Base-by-base conservation (phyloP, 2,888 invertebrate species). In the Synanthedon formicaeformis region DNA sequence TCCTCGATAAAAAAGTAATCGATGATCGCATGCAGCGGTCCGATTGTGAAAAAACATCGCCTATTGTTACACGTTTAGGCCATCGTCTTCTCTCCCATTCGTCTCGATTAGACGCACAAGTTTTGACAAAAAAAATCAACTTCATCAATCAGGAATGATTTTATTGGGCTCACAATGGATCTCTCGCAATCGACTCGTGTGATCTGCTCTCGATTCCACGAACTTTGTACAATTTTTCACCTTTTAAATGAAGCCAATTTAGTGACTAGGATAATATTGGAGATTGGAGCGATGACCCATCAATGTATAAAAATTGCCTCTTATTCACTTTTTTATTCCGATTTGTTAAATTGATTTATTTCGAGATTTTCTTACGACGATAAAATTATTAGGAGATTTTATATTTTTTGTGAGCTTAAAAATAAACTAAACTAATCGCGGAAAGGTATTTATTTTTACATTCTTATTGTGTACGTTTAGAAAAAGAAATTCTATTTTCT, bases 1-100 rank as follows among this genome's bases (percentile, higher is more conserved):
- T 80, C 70, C 65, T 68, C 66, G 81, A 84, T 83, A 85, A 85
- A 86, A 85, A 86, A 84, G 75, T 85, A 87, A 87, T 86, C 87
- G 85, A 87, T 86, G 86, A 86, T 80, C 84, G 82, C 70, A 74
- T 71, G 70, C 72, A 76, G 69, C 73, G 68, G 64, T 64, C 71
- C 70, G 65, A 74, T 78, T 77, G 77, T 74, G 66, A 65, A 71
- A 75, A 78, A 81, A 83, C 5, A 79, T 63, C 65, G 64, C 61
- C 84, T 66, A 86, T 87, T 87, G 87, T 86, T 83, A 75, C 66
- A 68, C 73, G 75, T 75, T 79, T 76, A 69, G 71, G 65, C 57
- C 16, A 49, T 49, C 18, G 49, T 50, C 41, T 73, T 77, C 78
- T 80, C 79, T 75, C 61, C 63, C 60, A 66, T 70, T 64, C 59